Evolutionary conservation across 2,888 invertebrate genomes (phyloP).

Genomic region (Drosophila demipolita): DNA sequence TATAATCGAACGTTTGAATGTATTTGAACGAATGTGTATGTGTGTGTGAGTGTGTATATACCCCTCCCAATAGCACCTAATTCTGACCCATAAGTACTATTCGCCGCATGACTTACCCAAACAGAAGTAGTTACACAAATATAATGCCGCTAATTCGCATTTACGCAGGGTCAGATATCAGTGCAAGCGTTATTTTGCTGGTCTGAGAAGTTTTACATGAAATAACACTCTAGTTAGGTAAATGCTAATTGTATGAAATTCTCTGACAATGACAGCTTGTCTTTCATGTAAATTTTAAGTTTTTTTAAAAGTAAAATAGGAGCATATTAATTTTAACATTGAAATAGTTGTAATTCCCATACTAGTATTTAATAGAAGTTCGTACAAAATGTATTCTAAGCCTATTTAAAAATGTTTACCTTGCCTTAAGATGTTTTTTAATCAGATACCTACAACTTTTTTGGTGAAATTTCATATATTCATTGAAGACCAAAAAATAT

Average conservation of each 20-base stretch:
- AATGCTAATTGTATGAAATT: neutral
- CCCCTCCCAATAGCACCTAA: conserved; percentile 3
- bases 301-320: neutral
- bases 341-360: neutral
- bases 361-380: neutral
- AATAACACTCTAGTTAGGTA: conserved; percentile 2
- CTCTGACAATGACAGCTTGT: neutral
- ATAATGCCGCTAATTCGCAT: conserved; percentile 10
- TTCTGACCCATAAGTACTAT: conserved; percentile 3
- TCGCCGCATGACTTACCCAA: conserved; percentile 4
- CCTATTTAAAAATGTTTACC: neutral
- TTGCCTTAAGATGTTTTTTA: neutral
- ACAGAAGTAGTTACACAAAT: neutral
- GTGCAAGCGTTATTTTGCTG: neutral
- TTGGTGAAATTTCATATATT: neutral
- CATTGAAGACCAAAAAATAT: neutral
- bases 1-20: conserved; percentile 11
- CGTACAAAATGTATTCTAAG: neutral
- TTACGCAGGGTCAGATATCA: neutral
- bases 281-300: neutral
- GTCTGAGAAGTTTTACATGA: neutral
- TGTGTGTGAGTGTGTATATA: neutral
- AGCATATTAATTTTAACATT: neutral
- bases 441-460: neutral
- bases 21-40: neutral